Conservation (phyloP, 2,797 vertebrate genomes). For the Tragelaphus eurycerus region DNA sequence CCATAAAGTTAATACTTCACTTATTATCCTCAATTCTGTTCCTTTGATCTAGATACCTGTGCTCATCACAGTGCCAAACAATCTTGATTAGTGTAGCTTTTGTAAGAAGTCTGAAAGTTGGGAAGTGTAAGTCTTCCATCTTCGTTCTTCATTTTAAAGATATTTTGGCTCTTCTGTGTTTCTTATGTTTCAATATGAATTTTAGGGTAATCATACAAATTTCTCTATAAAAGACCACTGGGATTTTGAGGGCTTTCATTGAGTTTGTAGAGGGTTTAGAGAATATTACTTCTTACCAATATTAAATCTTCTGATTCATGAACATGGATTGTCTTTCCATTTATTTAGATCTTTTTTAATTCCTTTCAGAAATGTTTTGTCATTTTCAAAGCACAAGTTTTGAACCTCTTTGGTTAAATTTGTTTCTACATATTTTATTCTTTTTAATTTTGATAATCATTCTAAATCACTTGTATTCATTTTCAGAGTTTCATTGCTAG, state of each 20-base stretch:
- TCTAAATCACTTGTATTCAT: not conserved
- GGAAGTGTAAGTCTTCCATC: not conserved
- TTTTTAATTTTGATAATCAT: not conserved
- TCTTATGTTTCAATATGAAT: not conserved
- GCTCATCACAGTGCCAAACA: not conserved
- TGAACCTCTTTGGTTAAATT: not conserved
- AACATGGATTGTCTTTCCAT: not conserved
- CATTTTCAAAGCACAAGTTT: not conserved
- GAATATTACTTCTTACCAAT: not conserved
- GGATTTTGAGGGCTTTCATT: not conserved
- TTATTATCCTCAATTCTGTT: not conserved
- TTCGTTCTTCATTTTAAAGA: not conserved
- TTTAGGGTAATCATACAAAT: not conserved
- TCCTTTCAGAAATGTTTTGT: not conserved
- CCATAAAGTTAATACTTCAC: not conserved
- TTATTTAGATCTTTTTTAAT: not conserved
- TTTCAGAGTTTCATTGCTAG: not conserved
- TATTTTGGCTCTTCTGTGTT: not conserved
- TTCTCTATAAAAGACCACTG: not conserved
- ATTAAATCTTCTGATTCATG: not conserved
- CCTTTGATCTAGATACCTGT: not conserved
- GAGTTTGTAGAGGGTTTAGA: not conserved
- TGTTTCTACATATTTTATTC: not conserved
- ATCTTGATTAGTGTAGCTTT: not conserved
- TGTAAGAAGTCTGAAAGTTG: not conserved